Conservation (phyloP, 2,797 vertebrate genomes). For the Mormyrops attenuatus region DNA sequence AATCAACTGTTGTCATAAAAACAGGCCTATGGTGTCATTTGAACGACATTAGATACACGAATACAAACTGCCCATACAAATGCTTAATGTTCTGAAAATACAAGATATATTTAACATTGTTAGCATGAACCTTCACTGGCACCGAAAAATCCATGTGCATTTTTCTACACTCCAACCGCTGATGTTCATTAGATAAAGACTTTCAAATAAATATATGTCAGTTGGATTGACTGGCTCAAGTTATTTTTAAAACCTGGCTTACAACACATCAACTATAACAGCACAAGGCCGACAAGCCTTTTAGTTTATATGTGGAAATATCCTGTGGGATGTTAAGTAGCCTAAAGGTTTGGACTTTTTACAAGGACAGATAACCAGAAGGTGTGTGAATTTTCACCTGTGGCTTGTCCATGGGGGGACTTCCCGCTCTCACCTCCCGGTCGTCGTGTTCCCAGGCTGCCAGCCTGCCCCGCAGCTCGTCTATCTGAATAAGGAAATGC, state of each 20-base stretch:
- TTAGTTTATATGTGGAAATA: not conserved
- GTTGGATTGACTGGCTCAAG: not conserved
- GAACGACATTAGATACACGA: not conserved
- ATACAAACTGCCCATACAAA: not conserved
- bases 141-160: not conserved
- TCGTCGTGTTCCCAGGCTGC: constrained; percentile 7
- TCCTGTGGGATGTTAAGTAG: not conserved
- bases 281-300: not conserved
- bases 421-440: constrained; percentile 29
- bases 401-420: not conserved
- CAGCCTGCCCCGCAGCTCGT: constrained; percentile 51
- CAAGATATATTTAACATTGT: not conserved
- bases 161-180: not conserved
- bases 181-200: not conserved
- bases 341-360: not conserved
- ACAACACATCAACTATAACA: not conserved
- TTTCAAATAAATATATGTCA: not conserved
- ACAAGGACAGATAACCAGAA: not conserved
- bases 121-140: not conserved
- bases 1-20: not conserved
- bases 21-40: not conserved
- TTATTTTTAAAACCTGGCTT: not conserved
- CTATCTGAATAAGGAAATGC: constrained; percentile 51
- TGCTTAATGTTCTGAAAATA: not conserved
- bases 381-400: not conserved